Evolutionary conservation across 2,113 vertebrate genomes (phyloP), one percentile per base, ranked within the genome.

Genomic region (Orthonyx spaldingii): DNA sequence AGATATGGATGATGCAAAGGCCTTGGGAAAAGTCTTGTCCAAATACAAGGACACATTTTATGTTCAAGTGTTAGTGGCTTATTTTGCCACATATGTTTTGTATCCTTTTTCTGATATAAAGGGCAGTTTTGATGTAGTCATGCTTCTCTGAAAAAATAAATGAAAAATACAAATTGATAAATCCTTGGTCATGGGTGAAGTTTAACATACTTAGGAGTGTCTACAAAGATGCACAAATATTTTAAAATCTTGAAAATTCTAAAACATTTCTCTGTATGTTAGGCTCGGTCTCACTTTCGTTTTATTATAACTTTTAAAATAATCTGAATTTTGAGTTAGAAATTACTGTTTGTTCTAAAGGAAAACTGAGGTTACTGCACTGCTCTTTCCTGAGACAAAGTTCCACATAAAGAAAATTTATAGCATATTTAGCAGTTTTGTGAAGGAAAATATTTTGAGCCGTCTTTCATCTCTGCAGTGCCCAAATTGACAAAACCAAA

Each of bases 31-130:
- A 87, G 99, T 99, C 79, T 98, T 99, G 84, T 99, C 99, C 87
- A 99, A 99, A 96, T 99, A 99, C 84, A 99, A 99, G 97, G 99
- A 99, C 97, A 99, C 99, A 3, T 99, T 99, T 97, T 99, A 99
- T 27, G 98, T 99, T 94, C 98, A 99, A 98, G 99, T 99, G 87
- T 97, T 99, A 97, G 97, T 99, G 95, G 99, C 99, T 83, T 99
- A 99, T 97, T 99, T 99, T 97, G 97, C 99, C 90, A 99, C 99
- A 5, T 99, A 99, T 13, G 71, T 99, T 96, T 99, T 99, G 99
- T 99, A 99, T 99, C 99, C 99, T 99, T 99, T 97, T 65, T 56
- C 47, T 86, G 30, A 76, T 86, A 32, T 76, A 84, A 96, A 96
- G 59, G 56, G 35, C 19, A 24, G 39, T 60, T 63, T 49, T 65